These are phyloP conservation scores for Rhinella marina DNA, from an alignment of 2,797 vertebrate species.

Conservation along the genomic window DNA sequence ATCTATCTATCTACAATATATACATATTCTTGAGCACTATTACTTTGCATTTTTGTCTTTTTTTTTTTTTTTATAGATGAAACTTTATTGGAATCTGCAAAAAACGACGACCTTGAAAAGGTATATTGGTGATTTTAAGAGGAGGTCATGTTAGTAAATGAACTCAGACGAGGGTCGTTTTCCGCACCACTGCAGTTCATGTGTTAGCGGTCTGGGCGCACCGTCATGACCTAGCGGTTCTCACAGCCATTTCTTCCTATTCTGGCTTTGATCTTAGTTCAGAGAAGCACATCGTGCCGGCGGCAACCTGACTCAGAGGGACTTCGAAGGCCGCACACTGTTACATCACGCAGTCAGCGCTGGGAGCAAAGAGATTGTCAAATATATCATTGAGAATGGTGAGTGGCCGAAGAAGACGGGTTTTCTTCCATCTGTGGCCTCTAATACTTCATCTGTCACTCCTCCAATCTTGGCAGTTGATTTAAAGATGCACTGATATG, in stretches of 20 bases:
- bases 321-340: slow-evolving; percentile 81
- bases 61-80: slow-evolving; percentile 74
- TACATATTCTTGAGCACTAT: not conserved
- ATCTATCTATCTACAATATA: no score
- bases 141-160: not conserved
- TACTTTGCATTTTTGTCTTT: not conserved
- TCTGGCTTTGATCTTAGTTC: slow-evolving; percentile 66
- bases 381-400: slow-evolving; percentile 91
- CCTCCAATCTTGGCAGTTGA: no score
- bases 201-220: not conserved
- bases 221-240: not conserved
- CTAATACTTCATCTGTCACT: no score
- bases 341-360: slow-evolving; percentile 86
- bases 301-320: slow-evolving; percentile 80
- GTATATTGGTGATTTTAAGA: slow-evolving; percentile 68
- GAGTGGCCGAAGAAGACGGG: slow-evolving; percentile 58
- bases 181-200: not conserved
- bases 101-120: slow-evolving; percentile 82
- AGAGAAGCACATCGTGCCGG: slow-evolving; percentile 85
- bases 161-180: no score
- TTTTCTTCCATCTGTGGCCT: no score
- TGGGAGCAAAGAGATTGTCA: slow-evolving; percentile 91
- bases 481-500: no score
- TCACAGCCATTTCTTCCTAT: not conserved
- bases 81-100: slow-evolving; percentile 85